Base-by-base conservation (phyloP, 53 echinoderm and acorn worm species). In the Paracentrotus lividus region DNA sequence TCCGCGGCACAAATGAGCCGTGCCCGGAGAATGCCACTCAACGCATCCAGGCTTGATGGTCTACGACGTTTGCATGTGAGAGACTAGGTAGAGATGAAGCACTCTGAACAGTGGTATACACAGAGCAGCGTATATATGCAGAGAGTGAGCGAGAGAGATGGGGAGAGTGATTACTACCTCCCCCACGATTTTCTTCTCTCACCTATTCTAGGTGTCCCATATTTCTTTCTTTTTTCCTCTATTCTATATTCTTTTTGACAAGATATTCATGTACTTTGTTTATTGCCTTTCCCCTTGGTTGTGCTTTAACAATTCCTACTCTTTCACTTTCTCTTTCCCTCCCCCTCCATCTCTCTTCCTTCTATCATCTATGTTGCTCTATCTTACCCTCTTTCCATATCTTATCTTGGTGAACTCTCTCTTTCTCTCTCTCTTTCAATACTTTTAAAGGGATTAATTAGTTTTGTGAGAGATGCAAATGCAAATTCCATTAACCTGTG, bases 1-100 rank as follows among this genome's bases (percentile, higher is more conserved):
- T 53, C 86, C 56, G 5, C 33, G 23, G 55, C 86, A 56, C 54
- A 56, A 86, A 86, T 86, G 86, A 86, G 86, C 86, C 86, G 38
- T 55, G 55, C 86, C 33, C 31, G 32, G 55, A 86, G 86, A 53
- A 86, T 56, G 86, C 86, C 86, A 86, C 86, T 86, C 86, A 86
- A 56, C 21, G 86, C 86, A 55, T 33, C 86, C 33, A 21, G 36
- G 86, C 81, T 86, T 86, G 86, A 86, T 56, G 86, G 24, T 18
- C 86, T 32, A 23, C 53, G 36, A 86, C 86, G 81, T 81, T 44
- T 26, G 81, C 49, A 54, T 15, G 54, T 36, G 64, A 89, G 72
- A 72, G 72, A 36, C 40, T 40, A 14, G 36, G 72, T 38, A 26
- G 64, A 65, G 9, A 58, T 89, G 61, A 49, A 64, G 57, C 40